These are phyloP conservation scores for Phataginus tetradactyla DNA, from an alignment of 2,797 vertebrate species.

Conservation along the genomic window DNA sequence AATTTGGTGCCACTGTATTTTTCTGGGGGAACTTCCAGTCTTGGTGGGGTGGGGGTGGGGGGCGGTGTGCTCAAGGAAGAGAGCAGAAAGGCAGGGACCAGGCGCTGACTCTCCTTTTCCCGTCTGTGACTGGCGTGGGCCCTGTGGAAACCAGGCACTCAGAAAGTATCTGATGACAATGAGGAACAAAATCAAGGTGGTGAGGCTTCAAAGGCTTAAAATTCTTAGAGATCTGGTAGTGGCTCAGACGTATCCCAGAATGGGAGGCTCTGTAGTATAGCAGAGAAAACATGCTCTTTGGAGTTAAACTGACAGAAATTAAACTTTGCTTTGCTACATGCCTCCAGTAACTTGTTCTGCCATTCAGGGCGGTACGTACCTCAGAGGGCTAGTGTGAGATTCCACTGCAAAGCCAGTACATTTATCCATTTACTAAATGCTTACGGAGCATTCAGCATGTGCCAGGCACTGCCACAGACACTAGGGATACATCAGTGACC, in stretches of 20 bases:
- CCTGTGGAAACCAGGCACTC: neutral
- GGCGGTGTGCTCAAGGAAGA: neutral
- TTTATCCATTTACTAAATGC: too few species aligned
- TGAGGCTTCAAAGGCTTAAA: neutral
- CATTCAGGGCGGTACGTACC: neutral
- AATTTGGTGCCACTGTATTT: rapidly evolving
- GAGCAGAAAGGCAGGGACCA: neutral
- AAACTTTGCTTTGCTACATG: neutral
- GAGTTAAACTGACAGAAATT: neutral
- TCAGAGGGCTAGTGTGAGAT: neutral
- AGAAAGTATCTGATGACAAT: too few species aligned
- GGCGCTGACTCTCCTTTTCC: neutral
- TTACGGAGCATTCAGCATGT: neutral
- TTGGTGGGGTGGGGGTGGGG: too few species aligned
- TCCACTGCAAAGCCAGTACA: rapidly evolving
- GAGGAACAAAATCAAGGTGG: neutral
- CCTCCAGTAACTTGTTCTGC: neutral
- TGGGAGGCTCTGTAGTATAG: rapidly evolving
- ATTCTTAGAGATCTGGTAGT: neutral
- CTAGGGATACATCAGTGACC: neutral
- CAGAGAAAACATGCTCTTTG: neutral
- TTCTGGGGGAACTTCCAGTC: neutral
- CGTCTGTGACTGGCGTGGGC: neutral
- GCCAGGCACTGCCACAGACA: neutral
- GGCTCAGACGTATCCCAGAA: neutral